Base-by-base conservation (phyloP, 2,797 vertebrate species). In the Takifugu ocellatus region DNA sequence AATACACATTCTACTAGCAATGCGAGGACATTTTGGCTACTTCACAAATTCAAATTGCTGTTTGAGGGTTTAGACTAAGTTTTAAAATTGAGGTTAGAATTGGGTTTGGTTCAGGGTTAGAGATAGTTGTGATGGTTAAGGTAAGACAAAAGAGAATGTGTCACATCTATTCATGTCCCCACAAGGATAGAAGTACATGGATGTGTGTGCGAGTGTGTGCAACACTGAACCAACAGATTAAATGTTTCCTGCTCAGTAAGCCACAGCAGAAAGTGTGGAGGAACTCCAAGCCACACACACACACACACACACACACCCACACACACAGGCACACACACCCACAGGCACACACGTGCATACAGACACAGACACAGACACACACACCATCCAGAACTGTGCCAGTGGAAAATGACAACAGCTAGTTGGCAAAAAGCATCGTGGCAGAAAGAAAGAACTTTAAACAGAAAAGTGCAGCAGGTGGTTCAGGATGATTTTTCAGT, bases 221-320 rank as follows among this genome's bases (percentile, higher is more conserved):
- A 63, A 47, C 49, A 45, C 65, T 68, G 62, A 83, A 70, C 68
- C 42, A 17, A 68, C 67, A 79, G 83, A 88, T 87, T 85, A 80
- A 77, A 85, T 61, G 67, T 70, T 84, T 86, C 83, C 87, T 84
- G 76, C 67, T 85, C 74, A 59, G 75, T 78, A 73, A 68, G 65
- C 75, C 72, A 66, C 77, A 70, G 77, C 72, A 79, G 78, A 78
- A 64, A 71, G 63, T 31, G 16, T 76, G 79, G 73, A 79, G 44
- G 16, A 39, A 49, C 65, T 84, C 78, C 82, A 85, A 80, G 70
- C 72, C 81, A 57, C 68, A 57, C 63, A 59, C 52, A 55, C 73
- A 70, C 45, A 61, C 42, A 51, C 44, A 57, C 43, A 58, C 36
- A 21, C 51, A 65, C 29, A 53, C 45, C 54, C 50, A 58, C 56